These are phyloP conservation scores for Pteropus alecto DNA, from an alignment of 2,113 vertebrate species.

Conservation along the genomic window DNA sequence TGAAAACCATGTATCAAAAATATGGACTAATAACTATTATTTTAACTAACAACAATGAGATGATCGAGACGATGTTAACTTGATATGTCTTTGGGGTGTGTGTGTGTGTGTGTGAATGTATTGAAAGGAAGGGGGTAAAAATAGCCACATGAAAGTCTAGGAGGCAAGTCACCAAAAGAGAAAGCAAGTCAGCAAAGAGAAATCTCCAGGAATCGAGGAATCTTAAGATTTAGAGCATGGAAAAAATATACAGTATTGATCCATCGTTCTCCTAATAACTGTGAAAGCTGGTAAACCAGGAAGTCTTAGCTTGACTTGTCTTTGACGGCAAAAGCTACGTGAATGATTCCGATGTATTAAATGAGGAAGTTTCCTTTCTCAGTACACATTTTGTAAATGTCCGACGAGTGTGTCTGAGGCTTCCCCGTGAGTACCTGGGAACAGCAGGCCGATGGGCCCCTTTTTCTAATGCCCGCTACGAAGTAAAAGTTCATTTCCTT, in stretches of 20 bases:
- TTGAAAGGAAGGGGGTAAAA: neutral
- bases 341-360: neutral
- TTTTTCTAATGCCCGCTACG: neutral
- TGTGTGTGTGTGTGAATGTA: neutral
- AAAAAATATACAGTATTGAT: neutral
- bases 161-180: neutral
- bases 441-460: too few species aligned
- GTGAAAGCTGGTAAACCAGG: neutral
- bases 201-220: neutral
- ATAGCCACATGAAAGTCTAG: neutral
- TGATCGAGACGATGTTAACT: neutral
- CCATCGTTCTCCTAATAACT: neutral
- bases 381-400: neutral
- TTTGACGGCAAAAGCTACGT: neutral
- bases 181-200: neutral
- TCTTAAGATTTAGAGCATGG: neutral
- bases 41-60: neutral
- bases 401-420: neutral
- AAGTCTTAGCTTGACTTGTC: neutral
- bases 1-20: neutral
- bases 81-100: neutral
- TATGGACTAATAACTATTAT: neutral
- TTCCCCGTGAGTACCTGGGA: accelerated
- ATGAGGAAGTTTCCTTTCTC: neutral
- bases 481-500: neutral